Evolutionary conservation across 2,113 vertebrate species (phyloP).

Genomic region (Leiothrix lutea): DNA sequence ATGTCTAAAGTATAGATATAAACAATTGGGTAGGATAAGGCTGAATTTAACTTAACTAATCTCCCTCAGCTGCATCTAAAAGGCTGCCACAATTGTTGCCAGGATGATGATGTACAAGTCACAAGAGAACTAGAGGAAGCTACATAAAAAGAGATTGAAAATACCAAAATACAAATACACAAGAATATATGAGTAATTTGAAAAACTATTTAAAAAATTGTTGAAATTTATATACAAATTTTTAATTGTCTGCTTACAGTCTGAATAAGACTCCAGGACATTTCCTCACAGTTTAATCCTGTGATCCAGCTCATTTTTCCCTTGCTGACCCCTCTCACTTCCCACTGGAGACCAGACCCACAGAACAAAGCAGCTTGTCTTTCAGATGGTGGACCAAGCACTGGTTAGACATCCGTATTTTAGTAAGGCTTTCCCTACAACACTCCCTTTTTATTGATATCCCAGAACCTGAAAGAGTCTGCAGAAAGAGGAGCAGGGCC

Average conservation of each 20-base stretch:
- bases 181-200: not conserved
- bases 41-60: conserved; percentile 32
- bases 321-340: not conserved
- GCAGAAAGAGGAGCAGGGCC: not conserved
- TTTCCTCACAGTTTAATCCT: not conserved
- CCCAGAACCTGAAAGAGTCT: not conserved
- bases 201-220: not conserved
- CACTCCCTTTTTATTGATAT: not conserved
- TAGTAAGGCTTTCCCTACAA: not conserved
- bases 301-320: not conserved
- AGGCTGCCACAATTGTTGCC: not conserved
- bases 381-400: not conserved
- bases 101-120: conserved; percentile 11
- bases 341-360: not conserved
- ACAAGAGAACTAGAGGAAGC: not conserved
- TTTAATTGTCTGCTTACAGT: not conserved
- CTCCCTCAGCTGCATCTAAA: conserved; percentile 21
- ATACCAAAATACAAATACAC: not conserved
- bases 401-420: not conserved
- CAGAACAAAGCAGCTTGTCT: not conserved
- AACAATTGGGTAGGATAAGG: not conserved
- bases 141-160: conserved; percentile 46
- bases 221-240: not conserved
- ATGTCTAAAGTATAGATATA: not conserved
- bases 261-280: not conserved